A percentile compares a stretch with the other conserved stretches of the same genome.
phyloP scores from a whole-genome alignment of 1,140 invertebrate species.

The Tribolium castaneum region DNA sequence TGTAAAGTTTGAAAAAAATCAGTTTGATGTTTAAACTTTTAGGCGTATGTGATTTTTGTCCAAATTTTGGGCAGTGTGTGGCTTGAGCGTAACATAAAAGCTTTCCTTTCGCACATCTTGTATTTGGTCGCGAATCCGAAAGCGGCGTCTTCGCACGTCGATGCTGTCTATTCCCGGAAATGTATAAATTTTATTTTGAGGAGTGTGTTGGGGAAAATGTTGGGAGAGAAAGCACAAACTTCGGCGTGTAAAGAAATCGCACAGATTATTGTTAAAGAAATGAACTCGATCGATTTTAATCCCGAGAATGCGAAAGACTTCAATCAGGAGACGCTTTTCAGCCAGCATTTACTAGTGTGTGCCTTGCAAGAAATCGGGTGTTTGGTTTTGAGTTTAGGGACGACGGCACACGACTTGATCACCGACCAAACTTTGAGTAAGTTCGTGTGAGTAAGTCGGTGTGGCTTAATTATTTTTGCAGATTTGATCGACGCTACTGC shows the following conservation, averaged over 20 bases:
- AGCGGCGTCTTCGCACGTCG: conserved; percentile 93
- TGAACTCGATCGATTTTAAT: conserved; percentile 93
- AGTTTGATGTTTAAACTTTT: conserved; percentile 50
- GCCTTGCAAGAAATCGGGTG: conserved; percentile 93
- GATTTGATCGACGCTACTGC: conserved; percentile 71
- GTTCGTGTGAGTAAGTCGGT: conserved; percentile 37
- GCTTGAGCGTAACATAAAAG: conserved; percentile 91
- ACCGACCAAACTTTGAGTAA: conserved; percentile 86
- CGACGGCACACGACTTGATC: conserved; percentile 89
- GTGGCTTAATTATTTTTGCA: conserved; percentile 52
- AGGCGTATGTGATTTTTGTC: conserved; percentile 95
- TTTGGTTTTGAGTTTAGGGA: conserved; percentile 87
- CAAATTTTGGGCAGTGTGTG: conserved; percentile 93
- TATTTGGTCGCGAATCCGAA: conserved; percentile 95
- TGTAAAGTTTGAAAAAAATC: not conserved
- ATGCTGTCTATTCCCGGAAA: conserved; percentile 97
- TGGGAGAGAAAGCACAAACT: conserved; percentile 96
- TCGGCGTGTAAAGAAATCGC: conserved; percentile 95
- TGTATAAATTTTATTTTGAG: conserved; percentile 97
- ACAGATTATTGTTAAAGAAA: conserved; percentile 91
- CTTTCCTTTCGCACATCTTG: conserved; percentile 88
- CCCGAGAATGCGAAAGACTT: conserved; percentile 91
- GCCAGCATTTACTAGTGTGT: conserved; percentile 94
- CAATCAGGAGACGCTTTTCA: conserved; percentile 90
- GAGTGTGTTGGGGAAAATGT: conserved; percentile 90